Evolutionary conservation across 2,888 invertebrate species (phyloP).

Genomic region (Nemurella pictetii): DNA sequence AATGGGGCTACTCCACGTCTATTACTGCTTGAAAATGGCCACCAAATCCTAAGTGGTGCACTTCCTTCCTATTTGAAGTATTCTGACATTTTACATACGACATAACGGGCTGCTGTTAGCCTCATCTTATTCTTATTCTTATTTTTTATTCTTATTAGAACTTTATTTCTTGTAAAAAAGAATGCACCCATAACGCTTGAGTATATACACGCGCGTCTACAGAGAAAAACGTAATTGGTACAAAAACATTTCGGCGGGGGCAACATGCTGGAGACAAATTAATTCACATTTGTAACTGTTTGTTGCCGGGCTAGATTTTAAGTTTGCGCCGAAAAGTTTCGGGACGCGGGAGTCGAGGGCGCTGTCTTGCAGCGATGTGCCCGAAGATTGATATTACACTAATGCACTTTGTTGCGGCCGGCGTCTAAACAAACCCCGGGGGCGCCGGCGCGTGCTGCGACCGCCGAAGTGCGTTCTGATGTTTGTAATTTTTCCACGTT

Average conservation of each 20-base stretch:
- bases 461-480: conserved; percentile 35
- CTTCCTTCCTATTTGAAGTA: background rate
- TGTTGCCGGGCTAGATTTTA: background rate
- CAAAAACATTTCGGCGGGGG: background rate
- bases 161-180: background rate
- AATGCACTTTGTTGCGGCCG: background rate
- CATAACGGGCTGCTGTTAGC: background rate
- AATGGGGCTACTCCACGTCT: background rate
- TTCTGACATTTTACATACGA: background rate
- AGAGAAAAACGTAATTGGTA: background rate
- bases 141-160: background rate
- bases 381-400: background rate
- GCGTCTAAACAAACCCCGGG: conserved; percentile 10
- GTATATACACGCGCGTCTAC: no score
- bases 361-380: background rate
- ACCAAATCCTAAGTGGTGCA: background rate
- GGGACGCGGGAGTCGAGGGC: background rate
- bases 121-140: no score
- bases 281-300: background rate
- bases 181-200: background rate
- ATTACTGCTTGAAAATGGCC: background rate
- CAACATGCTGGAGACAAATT: background rate
- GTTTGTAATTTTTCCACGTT: conserved; percentile 32
- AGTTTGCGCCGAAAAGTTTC: background rate
- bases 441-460: conserved; percentile 7